phyloP scores from a whole-genome alignment of 2,113 vertebrate species.

The Aptenodytes patagonicus region DNA sequence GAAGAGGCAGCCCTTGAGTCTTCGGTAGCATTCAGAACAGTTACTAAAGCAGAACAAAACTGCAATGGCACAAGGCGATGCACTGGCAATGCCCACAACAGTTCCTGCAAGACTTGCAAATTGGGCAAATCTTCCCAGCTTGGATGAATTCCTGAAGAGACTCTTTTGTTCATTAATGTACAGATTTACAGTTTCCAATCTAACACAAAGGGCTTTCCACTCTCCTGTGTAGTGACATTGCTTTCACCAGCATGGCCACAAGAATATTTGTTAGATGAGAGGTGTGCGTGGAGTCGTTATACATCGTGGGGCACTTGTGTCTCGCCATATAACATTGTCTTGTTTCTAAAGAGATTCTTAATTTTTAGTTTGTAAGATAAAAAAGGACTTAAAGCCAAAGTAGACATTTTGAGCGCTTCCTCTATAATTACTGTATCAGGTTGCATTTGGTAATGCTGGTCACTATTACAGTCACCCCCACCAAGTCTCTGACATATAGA shows the following conservation, averaged over 20 bases:
- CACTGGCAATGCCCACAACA: neutral
- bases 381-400: neutral
- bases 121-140: neutral
- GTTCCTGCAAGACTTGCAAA: neutral
- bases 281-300: fast-evolving
- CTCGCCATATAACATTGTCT: neutral
- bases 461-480: neutral
- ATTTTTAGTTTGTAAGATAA: neutral
- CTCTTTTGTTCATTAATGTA: neutral
- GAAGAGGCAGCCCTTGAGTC: neutral
- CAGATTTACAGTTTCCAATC: neutral
- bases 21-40: neutral
- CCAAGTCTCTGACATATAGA: neutral
- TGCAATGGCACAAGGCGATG: neutral
- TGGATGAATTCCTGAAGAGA: neutral
- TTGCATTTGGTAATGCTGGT: neutral
- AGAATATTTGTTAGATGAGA: neutral
- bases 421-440: neutral
- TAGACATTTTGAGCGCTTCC: neutral
- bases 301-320: neutral
- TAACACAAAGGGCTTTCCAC: neutral
- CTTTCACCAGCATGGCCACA: neutral
- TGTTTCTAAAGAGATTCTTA: neutral
- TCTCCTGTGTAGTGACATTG: no score
- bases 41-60: neutral